These are phyloP conservation scores for Natrix natrix DNA, from an alignment of 2,797 vertebrate species.

Conservation along the genomic window DNA sequence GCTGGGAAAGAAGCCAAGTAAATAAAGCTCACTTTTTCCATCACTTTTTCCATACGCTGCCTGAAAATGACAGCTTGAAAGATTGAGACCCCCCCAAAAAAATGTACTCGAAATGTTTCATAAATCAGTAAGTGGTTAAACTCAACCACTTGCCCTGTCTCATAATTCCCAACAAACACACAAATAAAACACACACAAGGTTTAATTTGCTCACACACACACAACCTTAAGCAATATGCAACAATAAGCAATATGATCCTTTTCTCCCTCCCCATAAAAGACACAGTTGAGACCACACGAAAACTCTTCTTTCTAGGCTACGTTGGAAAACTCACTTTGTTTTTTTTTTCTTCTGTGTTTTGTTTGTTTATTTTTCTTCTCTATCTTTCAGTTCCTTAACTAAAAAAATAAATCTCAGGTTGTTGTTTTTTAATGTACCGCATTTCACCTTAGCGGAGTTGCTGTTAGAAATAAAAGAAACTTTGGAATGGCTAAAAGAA, in stretches of 20 bases:
- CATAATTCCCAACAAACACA: not conserved
- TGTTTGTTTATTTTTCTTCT: not conserved
- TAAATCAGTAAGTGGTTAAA: not conserved
- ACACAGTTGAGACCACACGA: not conserved
- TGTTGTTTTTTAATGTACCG: not conserved
- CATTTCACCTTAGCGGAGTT: not conserved
- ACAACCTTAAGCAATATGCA: no score
- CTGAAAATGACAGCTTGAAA: not conserved
- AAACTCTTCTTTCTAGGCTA: not conserved
- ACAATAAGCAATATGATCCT: not conserved
- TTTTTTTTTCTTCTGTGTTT: not conserved
- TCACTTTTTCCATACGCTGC: not conserved
- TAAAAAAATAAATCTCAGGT: not conserved
- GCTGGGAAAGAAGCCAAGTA: not conserved
- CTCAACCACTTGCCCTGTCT: not conserved
- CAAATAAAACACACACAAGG: no score
- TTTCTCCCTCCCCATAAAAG: not conserved
- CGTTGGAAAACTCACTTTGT: not conserved
- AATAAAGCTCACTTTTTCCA: not conserved
- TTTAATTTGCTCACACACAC: no score
- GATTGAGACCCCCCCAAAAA: not conserved
- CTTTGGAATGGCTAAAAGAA: not conserved
- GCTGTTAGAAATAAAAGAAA: not conserved
- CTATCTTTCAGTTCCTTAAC: not conserved
- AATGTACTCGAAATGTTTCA: not conserved